Conservation (phyloP, 2,113 vertebrate genomes). For the Pedetes capensis region DNA sequence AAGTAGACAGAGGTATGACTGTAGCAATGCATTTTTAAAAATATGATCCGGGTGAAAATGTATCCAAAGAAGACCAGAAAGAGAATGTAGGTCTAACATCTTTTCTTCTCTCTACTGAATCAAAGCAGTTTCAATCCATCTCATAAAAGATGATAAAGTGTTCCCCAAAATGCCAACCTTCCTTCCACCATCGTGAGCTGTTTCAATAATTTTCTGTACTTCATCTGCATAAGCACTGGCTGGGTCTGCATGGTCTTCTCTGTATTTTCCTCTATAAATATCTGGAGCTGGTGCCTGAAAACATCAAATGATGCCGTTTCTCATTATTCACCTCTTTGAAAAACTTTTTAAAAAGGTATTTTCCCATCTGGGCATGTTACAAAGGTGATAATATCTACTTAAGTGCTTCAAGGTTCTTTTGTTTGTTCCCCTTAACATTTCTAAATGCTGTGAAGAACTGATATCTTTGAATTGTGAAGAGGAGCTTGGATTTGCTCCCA, state of each 20-base stretch:
- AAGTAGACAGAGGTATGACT: neutral
- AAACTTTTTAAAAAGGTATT: neutral
- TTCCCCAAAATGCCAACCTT: conserved; percentile 85
- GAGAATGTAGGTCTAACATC: neutral
- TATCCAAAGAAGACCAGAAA: conserved; percentile 15
- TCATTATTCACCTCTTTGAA: neutral
- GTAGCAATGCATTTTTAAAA: neutral
- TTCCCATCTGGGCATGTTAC: neutral
- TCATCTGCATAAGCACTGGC: conserved; percentile 93
- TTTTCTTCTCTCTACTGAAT: neutral
- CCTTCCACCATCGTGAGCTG: conserved; percentile 84
- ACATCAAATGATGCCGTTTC: neutral
- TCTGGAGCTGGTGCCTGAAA: conserved; percentile 94
- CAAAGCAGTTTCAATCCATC: neutral
- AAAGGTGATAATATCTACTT: neutral
- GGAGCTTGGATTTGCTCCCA: neutral
- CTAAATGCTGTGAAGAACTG: neutral
- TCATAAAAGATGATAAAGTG: neutral
- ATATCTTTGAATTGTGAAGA: neutral
- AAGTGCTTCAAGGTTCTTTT: neutral
- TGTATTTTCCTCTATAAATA: conserved; percentile 95
- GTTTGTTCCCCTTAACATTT: neutral
- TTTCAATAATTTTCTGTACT: conserved; percentile 90
- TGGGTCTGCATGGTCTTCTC: conserved; percentile 89
- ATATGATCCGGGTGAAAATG: neutral